These are phyloP conservation scores for Drosophila bifasciata DNA, from an alignment of 1,140 invertebrate species.

Conservation along the genomic window DNA sequence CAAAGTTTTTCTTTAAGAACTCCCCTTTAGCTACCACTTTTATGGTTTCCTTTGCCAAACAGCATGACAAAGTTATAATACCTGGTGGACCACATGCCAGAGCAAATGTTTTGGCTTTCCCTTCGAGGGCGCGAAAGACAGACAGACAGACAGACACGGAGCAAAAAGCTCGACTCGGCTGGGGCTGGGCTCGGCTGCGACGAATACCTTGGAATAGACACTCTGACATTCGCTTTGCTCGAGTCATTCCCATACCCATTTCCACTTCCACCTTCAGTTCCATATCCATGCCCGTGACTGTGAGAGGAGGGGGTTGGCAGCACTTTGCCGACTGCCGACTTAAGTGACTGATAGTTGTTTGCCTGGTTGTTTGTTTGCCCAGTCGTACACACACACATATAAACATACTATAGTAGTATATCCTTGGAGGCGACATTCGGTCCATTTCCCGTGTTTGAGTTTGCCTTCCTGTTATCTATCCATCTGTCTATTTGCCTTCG, in stretches of 20 bases:
- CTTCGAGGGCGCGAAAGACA: constrained; percentile 6
- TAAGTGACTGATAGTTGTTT: constrained; percentile 82
- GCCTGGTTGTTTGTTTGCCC: constrained; percentile 74
- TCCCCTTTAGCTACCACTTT: constrained; percentile 29
- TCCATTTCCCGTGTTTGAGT: constrained; percentile 57
- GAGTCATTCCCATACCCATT: constrained; percentile 29
- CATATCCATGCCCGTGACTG: constrained; percentile 12
- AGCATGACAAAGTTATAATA: constrained; percentile 53
- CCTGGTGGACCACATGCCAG: constrained; percentile 11
- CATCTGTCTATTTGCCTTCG: constrained; percentile 52
- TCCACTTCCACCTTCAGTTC: constrained; percentile 19
- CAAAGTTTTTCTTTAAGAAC: constrained; percentile 18
- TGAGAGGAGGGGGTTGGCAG: constrained; percentile 27
- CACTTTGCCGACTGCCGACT: constrained; percentile 75
- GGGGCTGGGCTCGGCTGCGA: neutral
- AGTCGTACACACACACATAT: constrained; percentile 29
- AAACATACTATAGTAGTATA: no score
- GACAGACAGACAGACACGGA: constrained; percentile 8
- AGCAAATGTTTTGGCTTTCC: constrained; percentile 32
- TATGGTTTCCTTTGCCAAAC: constrained; percentile 44
- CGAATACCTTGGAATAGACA: constrained; percentile 37
- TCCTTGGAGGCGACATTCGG: constrained; percentile 39
- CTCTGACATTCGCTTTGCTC: constrained; percentile 3
- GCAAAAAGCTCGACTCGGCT: neutral
- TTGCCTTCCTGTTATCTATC: constrained; percentile 41